Evolutionary conservation across 1,140 invertebrate species (phyloP), one percentile per base, ranked within the genome.

Genomic region (Eciton burchellii): DNA sequence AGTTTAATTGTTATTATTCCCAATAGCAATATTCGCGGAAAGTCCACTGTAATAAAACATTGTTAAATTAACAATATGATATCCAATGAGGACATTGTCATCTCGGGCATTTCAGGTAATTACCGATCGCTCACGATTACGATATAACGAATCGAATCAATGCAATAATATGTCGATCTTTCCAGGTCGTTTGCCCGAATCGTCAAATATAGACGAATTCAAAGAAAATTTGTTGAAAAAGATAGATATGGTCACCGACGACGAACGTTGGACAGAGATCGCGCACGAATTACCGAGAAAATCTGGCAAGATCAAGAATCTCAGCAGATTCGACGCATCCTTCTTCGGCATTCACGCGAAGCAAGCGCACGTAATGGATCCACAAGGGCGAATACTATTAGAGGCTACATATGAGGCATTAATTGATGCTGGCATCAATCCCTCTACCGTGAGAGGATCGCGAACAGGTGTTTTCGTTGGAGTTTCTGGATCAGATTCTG

Each of bases 381-480:
- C 99, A 3, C 98, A 99, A 93, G 94, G 99, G 47, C 95, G 99
- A 83, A 95, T 99, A 88, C 93, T 99, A 26, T 95, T 99, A 3
- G 99, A 99, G 94, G 91, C 97, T n/a, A 98, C 98, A 1, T 96
- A 99, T 93, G 99, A 99, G 95, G 97, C 98, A 0, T 97, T 99
- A 73, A 95, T 99, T 79, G 99, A 99, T 95, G 97, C 35, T 35
- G 35, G 35, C 35, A 6, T 35, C 35, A 35, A 35, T 35, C 35
- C 35, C 6, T 2, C 6, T 99, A 96, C 96, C 83, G 89, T 98
- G 19, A 95, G 96, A 88, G 98, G 98, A 65, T 96, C 96, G 9
- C 97, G 95, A 87, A 99, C 98, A 57, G 98, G 98, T 68, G 98
- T 99, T 0, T 99, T 97, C 92, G 96, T 99, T 85, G 98, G 98